These are phyloP conservation scores for Nycticebus coucang DNA, from an alignment of 2,113 vertebrate genomes.

Conservation along the genomic window DNA sequence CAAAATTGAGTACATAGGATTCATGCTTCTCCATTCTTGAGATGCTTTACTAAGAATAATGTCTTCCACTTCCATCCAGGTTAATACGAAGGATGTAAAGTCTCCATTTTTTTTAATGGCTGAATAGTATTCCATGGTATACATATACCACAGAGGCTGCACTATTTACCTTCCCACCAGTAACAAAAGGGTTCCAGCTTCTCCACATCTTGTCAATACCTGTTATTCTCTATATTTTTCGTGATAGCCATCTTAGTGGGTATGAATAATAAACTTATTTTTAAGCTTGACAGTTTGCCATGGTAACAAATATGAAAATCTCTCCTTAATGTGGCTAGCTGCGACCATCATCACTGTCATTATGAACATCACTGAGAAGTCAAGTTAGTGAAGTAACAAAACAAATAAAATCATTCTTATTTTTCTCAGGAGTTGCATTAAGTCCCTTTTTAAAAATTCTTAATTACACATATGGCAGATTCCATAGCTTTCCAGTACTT, in stretches of 20 bases:
- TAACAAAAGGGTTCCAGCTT: not conserved
- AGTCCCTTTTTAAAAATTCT: not conserved
- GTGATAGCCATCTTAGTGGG: not conserved
- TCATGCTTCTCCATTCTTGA: too few species aligned
- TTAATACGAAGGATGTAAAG: too few species aligned
- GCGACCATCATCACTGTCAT: not conserved
- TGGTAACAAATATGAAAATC: not conserved
- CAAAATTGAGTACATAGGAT: too few species aligned
- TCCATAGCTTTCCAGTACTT: not conserved
- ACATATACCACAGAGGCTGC: not conserved
- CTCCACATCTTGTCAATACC: not conserved
- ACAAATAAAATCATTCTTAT: not conserved
- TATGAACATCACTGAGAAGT: not conserved
- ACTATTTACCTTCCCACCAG: not conserved
- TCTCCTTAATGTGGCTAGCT: not conserved
- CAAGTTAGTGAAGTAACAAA: not conserved
- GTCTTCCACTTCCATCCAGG: too few species aligned
- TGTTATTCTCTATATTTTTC: not conserved
- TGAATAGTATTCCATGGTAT: too few species aligned
- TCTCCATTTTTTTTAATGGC: too few species aligned
- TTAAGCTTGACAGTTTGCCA: not conserved
- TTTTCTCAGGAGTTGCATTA: conserved; percentile 6
- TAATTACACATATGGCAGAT: conserved; percentile 21
- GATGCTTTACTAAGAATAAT: too few species aligned
- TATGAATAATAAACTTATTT: not conserved